Evolutionary conservation across 1,140 invertebrate genomes (phyloP).

Genomic region (Penaeus chinensis): DNA sequence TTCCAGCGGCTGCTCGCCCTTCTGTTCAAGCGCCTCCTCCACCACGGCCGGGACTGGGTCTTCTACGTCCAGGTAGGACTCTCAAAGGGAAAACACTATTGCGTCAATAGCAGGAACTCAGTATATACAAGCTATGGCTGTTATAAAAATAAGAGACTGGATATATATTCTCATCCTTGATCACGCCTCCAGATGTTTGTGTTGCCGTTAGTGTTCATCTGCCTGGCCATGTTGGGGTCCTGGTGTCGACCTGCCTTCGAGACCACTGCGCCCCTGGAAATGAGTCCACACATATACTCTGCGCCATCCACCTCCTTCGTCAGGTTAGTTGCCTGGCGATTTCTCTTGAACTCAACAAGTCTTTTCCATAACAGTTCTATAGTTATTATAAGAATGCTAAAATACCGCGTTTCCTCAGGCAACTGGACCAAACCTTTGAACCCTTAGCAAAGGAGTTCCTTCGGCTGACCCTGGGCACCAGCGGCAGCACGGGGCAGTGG

Average conservation of each 20-base stretch:
- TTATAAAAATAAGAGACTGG: too few species aligned
- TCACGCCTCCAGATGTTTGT: constrained; percentile 37
- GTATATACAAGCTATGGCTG: too few species aligned
- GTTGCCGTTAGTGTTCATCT: constrained; percentile 40
- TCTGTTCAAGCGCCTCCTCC: constrained; percentile 39
- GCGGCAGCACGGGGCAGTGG: background rate
- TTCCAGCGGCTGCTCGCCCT: constrained; percentile 36
- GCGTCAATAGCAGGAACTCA: background rate
- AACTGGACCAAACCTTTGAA: constrained; percentile 28
- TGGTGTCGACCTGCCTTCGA: constrained; percentile 23
- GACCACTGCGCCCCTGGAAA: background rate
- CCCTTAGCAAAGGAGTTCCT: constrained; percentile 37
- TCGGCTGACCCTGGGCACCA: background rate
- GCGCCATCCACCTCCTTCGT: constrained; percentile 36
- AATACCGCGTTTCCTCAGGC: background rate
- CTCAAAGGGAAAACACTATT: background rate
- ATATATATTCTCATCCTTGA: too few species aligned
- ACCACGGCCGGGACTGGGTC: constrained; percentile 32
- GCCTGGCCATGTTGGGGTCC: constrained; percentile 44
- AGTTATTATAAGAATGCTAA: too few species aligned
- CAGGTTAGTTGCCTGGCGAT: constrained; percentile 11
- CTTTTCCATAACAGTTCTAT: too few species aligned
- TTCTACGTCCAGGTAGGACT: constrained; percentile 52
- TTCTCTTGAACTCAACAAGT: too few species aligned
- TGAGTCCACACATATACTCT: constrained; percentile 5